Percentiles rank a stretch among this genome's conserved stretches.
phyloP scores from a whole-genome alignment of 2,113 vertebrate genomes.

The Nesogale talazaci region DNA sequence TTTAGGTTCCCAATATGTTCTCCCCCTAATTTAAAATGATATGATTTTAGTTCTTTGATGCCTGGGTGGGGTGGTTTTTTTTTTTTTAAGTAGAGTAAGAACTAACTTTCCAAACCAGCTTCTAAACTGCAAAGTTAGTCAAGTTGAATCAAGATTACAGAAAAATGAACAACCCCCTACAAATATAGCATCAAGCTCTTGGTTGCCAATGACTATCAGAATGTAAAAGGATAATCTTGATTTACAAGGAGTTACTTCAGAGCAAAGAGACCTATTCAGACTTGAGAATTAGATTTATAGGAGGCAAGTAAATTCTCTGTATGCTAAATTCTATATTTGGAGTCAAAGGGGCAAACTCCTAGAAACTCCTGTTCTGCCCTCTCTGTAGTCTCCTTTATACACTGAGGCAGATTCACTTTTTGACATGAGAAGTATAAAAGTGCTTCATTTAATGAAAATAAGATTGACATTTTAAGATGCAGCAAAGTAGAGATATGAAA shows the following conservation, averaged over 20 bases:
- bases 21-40: too few relatives aligned
- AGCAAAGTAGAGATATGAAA: not conserved
- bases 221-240: not conserved
- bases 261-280: not conserved
- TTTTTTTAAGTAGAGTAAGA: not conserved
- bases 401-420: not conserved
- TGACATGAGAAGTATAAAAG: not conserved
- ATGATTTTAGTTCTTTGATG: too few relatives aligned
- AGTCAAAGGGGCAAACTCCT: not conserved
- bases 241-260: constrained; percentile 27
- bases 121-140: not conserved
- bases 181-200: not conserved
- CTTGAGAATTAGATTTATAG: not conserved
- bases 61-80: too few relatives aligned
- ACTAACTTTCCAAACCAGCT: not conserved
- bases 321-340: not conserved
- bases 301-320: not conserved
- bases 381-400: not conserved
- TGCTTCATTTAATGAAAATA: not conserved
- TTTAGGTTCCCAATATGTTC: too few relatives aligned
- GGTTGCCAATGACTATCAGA: not conserved
- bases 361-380: not conserved
- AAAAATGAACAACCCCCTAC: not conserved
- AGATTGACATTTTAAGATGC: not conserved
- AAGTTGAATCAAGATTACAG: constrained; percentile 6